Conservation (phyloP, 2,113 vertebrate genomes). For the Isichthys henryi region DNA sequence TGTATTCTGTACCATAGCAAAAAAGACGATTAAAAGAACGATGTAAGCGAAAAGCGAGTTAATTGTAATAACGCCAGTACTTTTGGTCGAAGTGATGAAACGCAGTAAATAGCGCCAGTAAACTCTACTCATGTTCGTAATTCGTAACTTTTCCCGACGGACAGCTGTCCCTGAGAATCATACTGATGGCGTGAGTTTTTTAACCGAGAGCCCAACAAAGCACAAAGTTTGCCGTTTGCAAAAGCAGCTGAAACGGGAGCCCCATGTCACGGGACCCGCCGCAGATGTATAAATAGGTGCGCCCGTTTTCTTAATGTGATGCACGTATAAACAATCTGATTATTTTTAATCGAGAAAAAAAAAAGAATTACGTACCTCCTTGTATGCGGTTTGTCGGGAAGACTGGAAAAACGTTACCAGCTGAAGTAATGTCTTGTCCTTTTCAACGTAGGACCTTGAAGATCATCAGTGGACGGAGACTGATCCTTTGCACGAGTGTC, state of each 20-base stretch:
- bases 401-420: not conserved
- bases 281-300: not conserved
- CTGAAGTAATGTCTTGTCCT: not conserved
- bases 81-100: not conserved
- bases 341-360: not conserved
- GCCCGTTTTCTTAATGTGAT: not conserved
- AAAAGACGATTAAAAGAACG: not conserved
- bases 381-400: not conserved
- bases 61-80: not conserved
- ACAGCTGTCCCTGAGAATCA: conserved; percentile 1
- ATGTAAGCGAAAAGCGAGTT: not conserved
- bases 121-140: not conserved
- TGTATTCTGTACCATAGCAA: not conserved
- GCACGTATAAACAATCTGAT: not conserved
- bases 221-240: not conserved
- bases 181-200: not conserved
- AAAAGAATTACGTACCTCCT: not conserved
- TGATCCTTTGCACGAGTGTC: not conserved
- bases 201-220: not conserved
- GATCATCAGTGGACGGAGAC: not conserved
- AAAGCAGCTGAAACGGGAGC: not conserved
- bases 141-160: not conserved
- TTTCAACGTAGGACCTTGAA: not conserved
- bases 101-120: not conserved
- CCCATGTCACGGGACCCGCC: not conserved